These are phyloP conservation scores for Pegea sp. DNA, from an alignment of 23 tunicate genomes.

Conservation along the genomic window DNA sequence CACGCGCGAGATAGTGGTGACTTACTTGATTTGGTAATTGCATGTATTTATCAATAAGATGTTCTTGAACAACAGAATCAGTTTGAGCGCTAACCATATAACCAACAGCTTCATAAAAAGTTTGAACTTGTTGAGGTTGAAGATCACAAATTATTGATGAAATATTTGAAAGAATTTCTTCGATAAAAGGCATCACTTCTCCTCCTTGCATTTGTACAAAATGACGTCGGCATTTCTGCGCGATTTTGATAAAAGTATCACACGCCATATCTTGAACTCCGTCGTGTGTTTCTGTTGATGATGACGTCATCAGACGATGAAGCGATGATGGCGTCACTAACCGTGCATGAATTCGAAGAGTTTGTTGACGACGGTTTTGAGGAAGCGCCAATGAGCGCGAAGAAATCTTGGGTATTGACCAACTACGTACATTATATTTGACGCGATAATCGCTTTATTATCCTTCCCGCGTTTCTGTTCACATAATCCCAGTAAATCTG, in stretches of 20 bases:
- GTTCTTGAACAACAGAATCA: constrained; percentile 87
- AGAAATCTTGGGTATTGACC: constrained; percentile 98
- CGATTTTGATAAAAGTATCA: constrained; percentile 98
- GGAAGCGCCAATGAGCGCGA: constrained; percentile 97
- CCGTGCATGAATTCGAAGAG: constrained; percentile 99
- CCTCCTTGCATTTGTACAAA: constrained; percentile 95
- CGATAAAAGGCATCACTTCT: constrained; percentile 98
- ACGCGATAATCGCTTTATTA: constrained; percentile 98
- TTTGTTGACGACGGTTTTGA: constrained; percentile 97
- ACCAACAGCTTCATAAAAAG: constrained; percentile 99
- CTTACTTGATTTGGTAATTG: constrained; percentile 85
- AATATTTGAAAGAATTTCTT: constrained; percentile 81
- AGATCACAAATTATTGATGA: constrained; percentile 92
- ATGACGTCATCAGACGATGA: too few relatives aligned
- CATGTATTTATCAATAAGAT: constrained; percentile 95
- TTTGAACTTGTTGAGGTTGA: constrained; percentile 98
- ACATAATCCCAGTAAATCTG: constrained; percentile 93
- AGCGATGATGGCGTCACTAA: too few relatives aligned
- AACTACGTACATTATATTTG: constrained; percentile 99
- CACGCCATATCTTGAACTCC: constrained; percentile 99
- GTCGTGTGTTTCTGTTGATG: constrained; percentile 95
- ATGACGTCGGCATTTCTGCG: constrained; percentile 95
- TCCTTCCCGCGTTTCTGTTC: constrained; percentile 98
- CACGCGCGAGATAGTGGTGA: too few relatives aligned
- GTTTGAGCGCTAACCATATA: constrained; percentile 91